Evolutionary conservation across 2,888 invertebrate species (phyloP), one percentile per base, ranked within the genome.

Genomic region (Pyrocoelia pectoralis): DNA sequence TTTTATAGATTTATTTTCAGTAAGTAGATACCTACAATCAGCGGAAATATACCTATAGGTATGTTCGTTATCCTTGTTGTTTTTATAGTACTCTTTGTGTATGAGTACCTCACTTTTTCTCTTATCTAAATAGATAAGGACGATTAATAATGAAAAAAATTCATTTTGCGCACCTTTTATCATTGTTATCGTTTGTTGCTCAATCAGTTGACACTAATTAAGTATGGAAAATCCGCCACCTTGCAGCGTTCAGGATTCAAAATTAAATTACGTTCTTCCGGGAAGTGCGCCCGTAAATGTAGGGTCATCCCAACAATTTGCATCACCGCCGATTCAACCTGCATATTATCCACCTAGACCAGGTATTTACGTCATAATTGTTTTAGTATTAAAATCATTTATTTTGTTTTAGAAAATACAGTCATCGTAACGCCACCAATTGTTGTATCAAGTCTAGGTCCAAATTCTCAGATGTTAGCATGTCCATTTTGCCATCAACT

Each of bases 401-500:
- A 33, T 10, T 10, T 10, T 33, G n/a, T 33, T 33, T 6, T 33
- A 33, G 33, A 8, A 33, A 6, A 33, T 10, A 2, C 33, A 33
- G 8, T 33, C 8, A n/a, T 33, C 33, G 8, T n/a, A 33, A 33
- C 2, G 2, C 33, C 9, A n/a, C n/a, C 33, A 33, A n/a, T 33
- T 33, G n/a, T 33, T n/a, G 10, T n/a, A 33, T 33, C 33, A 33
- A 8, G 4, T 24, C 24, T 80, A 41, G 83, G 84, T 1, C 78
- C 82, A 0, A 75, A 79, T 17, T 73, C 83, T 4, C 77, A 80
- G 59, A 57, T 72, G 0, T 68, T 82, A 67, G 77, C 68, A 0
- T 85, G 85, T 68, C 84, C 85, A 1, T 73, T 80, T 53, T 85
- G 85, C 64, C 80, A 79, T 8, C 77, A 78, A 2, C 74, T 73